phyloP scores from a whole-genome alignment of 2,113 vertebrate genomes.

The Xerus inauris region DNA sequence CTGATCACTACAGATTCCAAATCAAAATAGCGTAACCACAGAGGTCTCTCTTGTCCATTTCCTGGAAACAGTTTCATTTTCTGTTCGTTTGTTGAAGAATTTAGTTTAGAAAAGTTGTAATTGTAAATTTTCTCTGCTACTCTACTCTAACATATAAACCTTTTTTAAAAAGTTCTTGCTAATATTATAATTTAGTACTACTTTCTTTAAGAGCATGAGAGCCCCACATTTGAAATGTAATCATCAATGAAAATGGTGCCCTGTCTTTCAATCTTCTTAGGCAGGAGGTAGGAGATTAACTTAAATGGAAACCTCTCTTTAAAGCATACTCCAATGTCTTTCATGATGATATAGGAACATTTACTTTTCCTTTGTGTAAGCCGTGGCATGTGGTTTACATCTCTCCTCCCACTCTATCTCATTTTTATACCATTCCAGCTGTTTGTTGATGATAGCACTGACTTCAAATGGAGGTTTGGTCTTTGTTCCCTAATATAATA shows the following conservation, averaged over 20 bases:
- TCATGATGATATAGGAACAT: neutral
- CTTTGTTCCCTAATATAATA: neutral
- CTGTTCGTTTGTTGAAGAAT: too few relatives aligned
- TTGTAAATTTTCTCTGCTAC: neutral
- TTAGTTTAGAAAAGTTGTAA: neutral
- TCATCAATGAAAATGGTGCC: neutral
- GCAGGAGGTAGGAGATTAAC: neutral
- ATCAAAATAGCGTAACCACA: neutral
- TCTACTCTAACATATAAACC: neutral
- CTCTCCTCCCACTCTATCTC: rapidly evolving
- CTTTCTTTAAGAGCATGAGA: neutral
- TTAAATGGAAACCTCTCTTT: neutral
- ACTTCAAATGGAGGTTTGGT: neutral
- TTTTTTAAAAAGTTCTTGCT: neutral
- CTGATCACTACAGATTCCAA: neutral
- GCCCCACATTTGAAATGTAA: neutral
- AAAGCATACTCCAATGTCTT: neutral
- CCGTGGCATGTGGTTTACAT: neutral
- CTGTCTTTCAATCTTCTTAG: neutral
- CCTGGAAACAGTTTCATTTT: neutral
- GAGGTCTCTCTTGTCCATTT: neutral
- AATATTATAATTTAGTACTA: neutral
- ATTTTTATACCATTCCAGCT: neutral
- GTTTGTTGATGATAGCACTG: neutral
- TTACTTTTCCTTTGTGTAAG: neutral